Conservation (phyloP, 2,888 invertebrate genomes). For the Drosophila leonis region DNA sequence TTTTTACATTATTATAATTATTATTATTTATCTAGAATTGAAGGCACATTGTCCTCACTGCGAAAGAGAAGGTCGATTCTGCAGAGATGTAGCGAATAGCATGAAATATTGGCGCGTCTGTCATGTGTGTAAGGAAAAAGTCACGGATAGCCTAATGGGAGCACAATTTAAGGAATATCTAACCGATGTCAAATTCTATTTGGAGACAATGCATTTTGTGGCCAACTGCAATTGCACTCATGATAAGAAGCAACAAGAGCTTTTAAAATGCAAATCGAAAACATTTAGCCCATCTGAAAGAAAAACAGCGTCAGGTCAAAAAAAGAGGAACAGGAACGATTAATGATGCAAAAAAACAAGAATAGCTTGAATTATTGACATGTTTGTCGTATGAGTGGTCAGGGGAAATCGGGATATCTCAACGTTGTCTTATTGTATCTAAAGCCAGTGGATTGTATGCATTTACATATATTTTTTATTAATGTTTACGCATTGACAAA, state of each 20-base stretch:
- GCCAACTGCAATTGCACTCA: constrained; percentile 21
- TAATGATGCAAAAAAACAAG: no score
- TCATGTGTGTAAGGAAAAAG: fast-evolving
- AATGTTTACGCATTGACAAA: not conserved
- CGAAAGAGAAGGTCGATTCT: constrained; percentile 7
- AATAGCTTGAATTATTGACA: no score
- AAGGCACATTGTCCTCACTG: fast-evolving
- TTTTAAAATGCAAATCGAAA: not conserved
- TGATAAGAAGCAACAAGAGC: not conserved
- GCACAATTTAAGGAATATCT: not conserved
- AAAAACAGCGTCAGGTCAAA: not conserved
- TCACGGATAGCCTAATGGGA: not conserved
- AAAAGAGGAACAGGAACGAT: no score
- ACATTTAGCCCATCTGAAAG: not conserved
- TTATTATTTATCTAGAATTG: not conserved
- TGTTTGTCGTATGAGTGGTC: no score
- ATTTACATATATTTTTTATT: no score
- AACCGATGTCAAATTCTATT: not conserved
- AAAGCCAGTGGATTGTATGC: no score
- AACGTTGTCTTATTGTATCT: no score
- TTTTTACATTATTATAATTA: not conserved
- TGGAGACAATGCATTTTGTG: not conserved
- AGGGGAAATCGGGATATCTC: no score
- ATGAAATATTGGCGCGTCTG: constrained; percentile 30
- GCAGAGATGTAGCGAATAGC: constrained; percentile 12